Percentiles rank a stretch among this genome's conserved stretches.
Evolutionary conservation across 2,797 vertebrate species (phyloP).

Genomic region (Rhyacichthys aspro): DNA sequence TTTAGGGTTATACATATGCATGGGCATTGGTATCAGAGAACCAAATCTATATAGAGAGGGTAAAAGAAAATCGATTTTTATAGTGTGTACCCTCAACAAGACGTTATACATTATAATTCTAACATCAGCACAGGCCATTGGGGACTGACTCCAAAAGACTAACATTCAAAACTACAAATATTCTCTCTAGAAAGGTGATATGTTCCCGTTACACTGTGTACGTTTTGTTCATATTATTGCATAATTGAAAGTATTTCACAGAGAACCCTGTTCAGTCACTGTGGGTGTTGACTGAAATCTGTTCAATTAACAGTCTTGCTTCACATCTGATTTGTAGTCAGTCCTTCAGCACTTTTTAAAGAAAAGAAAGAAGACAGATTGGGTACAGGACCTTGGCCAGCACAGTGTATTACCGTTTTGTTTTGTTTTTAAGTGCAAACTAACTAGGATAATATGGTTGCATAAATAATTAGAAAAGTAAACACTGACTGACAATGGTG

Average conservation of each 20-base stretch:
- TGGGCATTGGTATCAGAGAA: no score
- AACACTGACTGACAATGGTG: no score
- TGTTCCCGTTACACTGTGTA: background rate
- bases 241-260: background rate
- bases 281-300: background rate
- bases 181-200: no score
- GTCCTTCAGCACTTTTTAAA: background rate
- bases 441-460: background rate
- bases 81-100: no score
- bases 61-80: no score
- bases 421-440: background rate
- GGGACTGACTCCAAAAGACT: no score
- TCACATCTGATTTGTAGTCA: slow-evolving; percentile 8
- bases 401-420: no score
- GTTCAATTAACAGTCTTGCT: background rate
- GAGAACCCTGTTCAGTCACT: background rate
- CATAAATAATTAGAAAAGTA: background rate
- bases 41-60: no score
- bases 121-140: no score
- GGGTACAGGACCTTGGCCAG: background rate
- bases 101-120: no score
- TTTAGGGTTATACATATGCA: background rate
- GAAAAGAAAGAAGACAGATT: slow-evolving; percentile 2
- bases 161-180: no score
- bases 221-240: background rate